phyloP scores from a whole-genome alignment of 2,888 invertebrate species.

The Odontomyia ornata region DNA sequence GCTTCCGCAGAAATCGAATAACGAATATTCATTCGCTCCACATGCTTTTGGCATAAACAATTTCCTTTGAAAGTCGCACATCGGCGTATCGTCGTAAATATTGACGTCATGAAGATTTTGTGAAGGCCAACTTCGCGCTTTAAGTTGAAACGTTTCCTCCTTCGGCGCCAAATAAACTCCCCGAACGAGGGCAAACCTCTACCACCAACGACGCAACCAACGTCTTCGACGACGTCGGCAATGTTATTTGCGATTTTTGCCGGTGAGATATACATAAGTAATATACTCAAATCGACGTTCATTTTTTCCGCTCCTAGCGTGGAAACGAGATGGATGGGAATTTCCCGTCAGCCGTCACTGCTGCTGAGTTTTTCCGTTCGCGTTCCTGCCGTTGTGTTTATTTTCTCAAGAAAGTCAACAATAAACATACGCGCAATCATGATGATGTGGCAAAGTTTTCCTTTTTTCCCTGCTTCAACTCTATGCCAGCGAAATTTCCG shows the following conservation, averaged over 20 bases:
- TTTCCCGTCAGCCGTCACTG: slow-evolving; percentile 23
- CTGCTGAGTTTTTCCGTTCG: neutral
- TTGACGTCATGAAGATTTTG: slow-evolving; percentile 20
- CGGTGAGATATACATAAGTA: slow-evolving; percentile 36
- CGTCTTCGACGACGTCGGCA: no score
- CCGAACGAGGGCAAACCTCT: neutral
- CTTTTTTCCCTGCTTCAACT: no score
- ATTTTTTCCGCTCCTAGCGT: slow-evolving; percentile 16
- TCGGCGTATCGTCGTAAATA: slow-evolving; percentile 26
- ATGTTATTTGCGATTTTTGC: slow-evolving; percentile 36
- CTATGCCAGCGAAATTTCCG: slow-evolving; percentile 3
- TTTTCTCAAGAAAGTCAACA: slow-evolving; percentile 37
- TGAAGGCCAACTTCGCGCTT: neutral
- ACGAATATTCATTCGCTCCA: neutral
- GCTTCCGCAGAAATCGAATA: neutral
- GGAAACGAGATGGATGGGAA: slow-evolving; percentile 33
- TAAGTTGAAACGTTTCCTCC: slow-evolving; percentile 17
- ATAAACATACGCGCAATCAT: slow-evolving; percentile 39
- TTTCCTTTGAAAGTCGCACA: slow-evolving; percentile 42
- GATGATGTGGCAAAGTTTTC: slow-evolving; percentile 38
- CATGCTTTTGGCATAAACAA: slow-evolving; percentile 42
- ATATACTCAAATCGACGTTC: slow-evolving; percentile 25
- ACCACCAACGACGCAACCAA: neutral
- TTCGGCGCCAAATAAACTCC: slow-evolving; percentile 41
- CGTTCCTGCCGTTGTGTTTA: slow-evolving; percentile 28